phyloP scores from a whole-genome alignment of 2,113 vertebrate genomes.

The Tragelaphus buxtoni region DNA sequence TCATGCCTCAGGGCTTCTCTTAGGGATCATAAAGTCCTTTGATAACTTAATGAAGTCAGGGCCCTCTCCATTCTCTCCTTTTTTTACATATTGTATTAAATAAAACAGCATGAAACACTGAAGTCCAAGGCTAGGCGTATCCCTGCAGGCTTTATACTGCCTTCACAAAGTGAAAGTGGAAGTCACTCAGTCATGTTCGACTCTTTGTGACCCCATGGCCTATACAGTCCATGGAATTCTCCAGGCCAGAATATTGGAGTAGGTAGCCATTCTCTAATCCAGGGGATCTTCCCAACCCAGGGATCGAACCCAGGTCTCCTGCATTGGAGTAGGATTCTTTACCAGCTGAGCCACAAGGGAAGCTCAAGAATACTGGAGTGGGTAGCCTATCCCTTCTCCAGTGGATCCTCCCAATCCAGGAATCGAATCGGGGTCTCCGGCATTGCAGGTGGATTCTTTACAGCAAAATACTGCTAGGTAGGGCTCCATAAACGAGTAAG shows the following conservation, averaged over 20 bases:
- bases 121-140: accelerated
- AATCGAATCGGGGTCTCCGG: accelerated
- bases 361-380: neutral
- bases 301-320: neutral
- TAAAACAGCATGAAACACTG: neutral
- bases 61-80: neutral
- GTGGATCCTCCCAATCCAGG: neutral
- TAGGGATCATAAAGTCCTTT: neutral
- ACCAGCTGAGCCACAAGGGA: neutral
- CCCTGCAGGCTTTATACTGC: neutral
- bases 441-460: neutral
- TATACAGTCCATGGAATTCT: neutral
- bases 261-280: neutral
- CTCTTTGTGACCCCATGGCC: neutral
- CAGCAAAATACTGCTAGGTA: neutral
- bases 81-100: neutral
- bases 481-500: neutral
- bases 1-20: neutral
- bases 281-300: neutral
- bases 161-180: neutral
- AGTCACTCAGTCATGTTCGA: accelerated
- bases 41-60: neutral
- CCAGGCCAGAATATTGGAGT: neutral
- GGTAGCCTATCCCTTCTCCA: neutral
- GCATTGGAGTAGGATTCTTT: neutral